Evolutionary conservation across 2,113 vertebrate genomes (phyloP), one percentile per base, ranked within the genome.

Genomic region (Gorsachius goisagi): DNA sequence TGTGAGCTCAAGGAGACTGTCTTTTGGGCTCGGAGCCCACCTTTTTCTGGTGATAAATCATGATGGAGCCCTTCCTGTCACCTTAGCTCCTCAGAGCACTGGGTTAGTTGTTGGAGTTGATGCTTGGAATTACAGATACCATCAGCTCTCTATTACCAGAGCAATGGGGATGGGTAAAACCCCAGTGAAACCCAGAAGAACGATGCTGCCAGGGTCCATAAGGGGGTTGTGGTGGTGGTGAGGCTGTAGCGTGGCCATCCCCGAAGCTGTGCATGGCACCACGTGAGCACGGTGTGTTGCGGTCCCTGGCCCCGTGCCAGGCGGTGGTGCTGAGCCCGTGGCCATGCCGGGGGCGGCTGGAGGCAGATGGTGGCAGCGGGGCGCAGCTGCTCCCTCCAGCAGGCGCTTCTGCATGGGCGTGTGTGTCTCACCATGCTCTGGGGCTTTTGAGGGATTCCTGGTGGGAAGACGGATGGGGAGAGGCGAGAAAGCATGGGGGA

Each of bases 371-470:
- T 28, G n/a, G 47, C 60, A 88, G 35, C 0, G 1, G 45, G 75
- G 14, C 7, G 2, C 41, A 58, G 63, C 75, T 72, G 55, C 41
- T 80, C 28, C 58, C 22, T 50, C 67, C 59, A 27, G 47, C 56
- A 44, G 28, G 24, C 0, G 0, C 53, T 69, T 49, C 55, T 49
- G 62, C 56, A 27, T 0, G 4, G 62, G 19, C 6, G 1, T 16
- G 1, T 0, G 7, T 9, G 10, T 45, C 56, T 59, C 5, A 0
- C 30, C 1, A 0, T 2, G 6, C 81, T 22, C 44, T 4, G 4
- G 47, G 67, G 35, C 20, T 79, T 30, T 35, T 4, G 44, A 5
- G 69, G 55, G 45, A 19, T 32, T 74, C 63, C 73, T 32, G 68
- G 10, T 49, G 72, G 0, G 8, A 77, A 69, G 33, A 12, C 0